A percentile compares a stretch with the other conserved stretches of the same genome.
Evolutionary conservation across 2,888 invertebrate species (phyloP).

Genomic region (Ectropis crepuscularia): DNA sequence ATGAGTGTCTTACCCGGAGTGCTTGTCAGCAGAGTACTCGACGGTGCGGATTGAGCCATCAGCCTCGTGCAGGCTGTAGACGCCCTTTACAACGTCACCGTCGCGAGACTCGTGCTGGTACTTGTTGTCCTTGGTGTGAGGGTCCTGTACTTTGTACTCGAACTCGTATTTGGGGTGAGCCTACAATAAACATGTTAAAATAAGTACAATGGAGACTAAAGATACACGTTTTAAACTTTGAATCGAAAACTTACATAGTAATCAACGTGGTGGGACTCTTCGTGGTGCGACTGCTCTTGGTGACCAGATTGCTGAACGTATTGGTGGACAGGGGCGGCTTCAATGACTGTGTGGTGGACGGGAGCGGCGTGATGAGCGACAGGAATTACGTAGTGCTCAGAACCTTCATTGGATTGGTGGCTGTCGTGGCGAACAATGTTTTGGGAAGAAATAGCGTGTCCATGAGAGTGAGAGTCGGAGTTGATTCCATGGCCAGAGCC

Average conservation of each 20-base stretch:
- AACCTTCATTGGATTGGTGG: constrained; percentile 35
- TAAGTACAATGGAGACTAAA: not conserved
- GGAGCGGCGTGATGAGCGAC: constrained; percentile 47
- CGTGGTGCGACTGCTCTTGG: constrained; percentile 36
- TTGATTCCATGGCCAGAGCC: constrained; percentile 35
- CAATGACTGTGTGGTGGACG: constrained; percentile 47
- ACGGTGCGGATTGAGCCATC: constrained; percentile 65
- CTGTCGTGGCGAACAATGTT: constrained; percentile 46
- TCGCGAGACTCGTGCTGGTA: constrained; percentile 80
- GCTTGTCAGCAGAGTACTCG: constrained; percentile 77
- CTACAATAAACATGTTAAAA: constrained; percentile 43
- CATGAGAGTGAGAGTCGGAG: constrained; percentile 32
- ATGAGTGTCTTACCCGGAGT: constrained; percentile 65
- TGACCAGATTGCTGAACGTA: constrained; percentile 31
- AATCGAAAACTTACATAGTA: constrained; percentile 55
- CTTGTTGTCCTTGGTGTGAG: constrained; percentile 83
- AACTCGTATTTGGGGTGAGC: constrained; percentile 82
- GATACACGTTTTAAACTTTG: not conserved
- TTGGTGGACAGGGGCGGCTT: constrained; percentile 48
- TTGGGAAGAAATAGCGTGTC: constrained; percentile 46
- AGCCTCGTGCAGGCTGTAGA: constrained; percentile 61
- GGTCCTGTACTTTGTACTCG: constrained; percentile 81
- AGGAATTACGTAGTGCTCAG: constrained; percentile 46
- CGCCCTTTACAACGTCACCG: constrained; percentile 83
- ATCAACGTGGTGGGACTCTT: constrained; percentile 52